Evolutionary conservation across 2,113 vertebrate genomes (phyloP).

Genomic region (Brienomyrus longianalis): DNA sequence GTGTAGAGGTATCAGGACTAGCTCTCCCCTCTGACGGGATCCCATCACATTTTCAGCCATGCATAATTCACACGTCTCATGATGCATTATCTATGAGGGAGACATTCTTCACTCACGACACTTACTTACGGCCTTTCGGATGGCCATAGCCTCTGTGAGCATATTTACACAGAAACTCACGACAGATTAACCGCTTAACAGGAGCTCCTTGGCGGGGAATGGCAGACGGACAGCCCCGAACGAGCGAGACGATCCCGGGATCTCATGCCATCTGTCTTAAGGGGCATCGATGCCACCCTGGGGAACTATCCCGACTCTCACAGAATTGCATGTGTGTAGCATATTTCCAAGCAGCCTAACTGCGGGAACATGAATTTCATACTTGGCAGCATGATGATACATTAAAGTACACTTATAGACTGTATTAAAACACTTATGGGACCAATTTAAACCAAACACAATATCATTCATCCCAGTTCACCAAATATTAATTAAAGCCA

Average conservation of each 20-base stretch:
- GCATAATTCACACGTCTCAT: conserved; percentile 12
- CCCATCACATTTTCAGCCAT: not conserved
- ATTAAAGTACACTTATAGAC: conserved; percentile 18
- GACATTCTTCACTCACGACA: not conserved
- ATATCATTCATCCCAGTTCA: conserved; percentile 16
- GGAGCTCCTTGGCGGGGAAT: not conserved
- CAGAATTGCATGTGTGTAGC: not conserved
- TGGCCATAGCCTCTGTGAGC: not conserved
- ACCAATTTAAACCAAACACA: conserved; percentile 15
- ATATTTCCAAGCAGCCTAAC: conserved; percentile 1
- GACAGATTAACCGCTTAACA: conserved; percentile 1
- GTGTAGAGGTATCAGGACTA: not conserved
- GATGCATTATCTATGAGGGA: conserved; percentile 7
- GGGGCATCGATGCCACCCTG: not conserved
- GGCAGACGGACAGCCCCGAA: not conserved
- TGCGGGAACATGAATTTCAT: not conserved
- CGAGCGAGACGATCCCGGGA: not conserved
- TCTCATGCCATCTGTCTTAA: conserved; percentile 11
- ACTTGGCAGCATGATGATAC: conserved; percentile 13
- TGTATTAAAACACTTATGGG: conserved; percentile 15
- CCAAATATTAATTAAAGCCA: conserved; percentile 17
- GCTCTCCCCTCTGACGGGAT: not conserved
- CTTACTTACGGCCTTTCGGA: not conserved
- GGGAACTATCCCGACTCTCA: not conserved
- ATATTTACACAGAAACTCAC: conserved; percentile 12